phyloP scores from a whole-genome alignment of 2,113 vertebrate genomes.

The Hydropotes inermis region DNA sequence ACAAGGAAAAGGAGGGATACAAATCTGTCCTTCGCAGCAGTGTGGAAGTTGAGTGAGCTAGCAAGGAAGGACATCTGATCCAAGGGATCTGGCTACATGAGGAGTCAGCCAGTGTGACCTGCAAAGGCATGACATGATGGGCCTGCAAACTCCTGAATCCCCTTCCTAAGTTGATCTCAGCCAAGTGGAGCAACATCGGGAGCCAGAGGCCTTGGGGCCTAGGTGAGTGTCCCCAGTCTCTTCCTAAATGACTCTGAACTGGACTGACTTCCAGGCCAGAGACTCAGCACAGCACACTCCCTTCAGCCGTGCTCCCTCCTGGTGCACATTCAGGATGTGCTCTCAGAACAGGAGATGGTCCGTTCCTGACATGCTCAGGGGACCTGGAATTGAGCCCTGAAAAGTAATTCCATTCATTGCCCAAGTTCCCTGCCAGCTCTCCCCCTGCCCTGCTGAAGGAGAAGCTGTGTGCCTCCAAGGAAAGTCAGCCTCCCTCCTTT shows the following conservation, averaged over 20 bases:
- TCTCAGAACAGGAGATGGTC: background rate
- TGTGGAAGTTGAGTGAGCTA: background rate
- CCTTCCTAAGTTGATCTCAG: background rate
- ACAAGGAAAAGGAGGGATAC: background rate
- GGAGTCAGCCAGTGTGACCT: background rate
- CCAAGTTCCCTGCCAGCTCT: background rate
- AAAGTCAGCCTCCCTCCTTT: background rate
- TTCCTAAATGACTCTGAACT: background rate
- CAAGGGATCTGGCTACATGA: background rate
- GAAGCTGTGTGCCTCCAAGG: background rate
- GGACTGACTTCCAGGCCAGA: background rate
- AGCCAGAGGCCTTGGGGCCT: background rate
- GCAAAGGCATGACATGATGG: background rate
- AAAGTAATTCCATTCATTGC: conserved; percentile 13
- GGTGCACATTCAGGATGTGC: background rate
- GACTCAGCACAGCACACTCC: background rate
- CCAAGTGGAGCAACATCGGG: background rate
- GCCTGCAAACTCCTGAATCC: background rate
- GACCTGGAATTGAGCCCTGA: conserved; percentile 1
- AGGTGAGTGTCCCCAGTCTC: background rate
- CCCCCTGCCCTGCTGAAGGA: background rate
- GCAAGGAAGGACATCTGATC: background rate
- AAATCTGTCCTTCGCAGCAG: background rate
- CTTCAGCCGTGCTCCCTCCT: background rate
- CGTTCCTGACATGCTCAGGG: background rate